phyloP scores from a whole-genome alignment of 2,113 vertebrate species.

The Microtus pennsylvanicus region DNA sequence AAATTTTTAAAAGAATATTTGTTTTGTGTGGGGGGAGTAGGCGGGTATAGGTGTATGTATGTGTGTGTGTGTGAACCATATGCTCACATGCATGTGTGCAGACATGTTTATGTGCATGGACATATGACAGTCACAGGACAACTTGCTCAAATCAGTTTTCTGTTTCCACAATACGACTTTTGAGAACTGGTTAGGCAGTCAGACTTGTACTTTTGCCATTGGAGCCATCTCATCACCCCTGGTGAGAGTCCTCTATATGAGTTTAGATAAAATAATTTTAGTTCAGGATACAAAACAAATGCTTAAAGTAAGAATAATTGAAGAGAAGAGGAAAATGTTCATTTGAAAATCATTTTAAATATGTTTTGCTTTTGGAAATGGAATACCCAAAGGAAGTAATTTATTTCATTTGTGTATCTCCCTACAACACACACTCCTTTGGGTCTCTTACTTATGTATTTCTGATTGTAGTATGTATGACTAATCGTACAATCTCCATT shows the following conservation, averaged over 20 bases:
- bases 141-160: background rate
- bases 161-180: background rate
- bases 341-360: background rate
- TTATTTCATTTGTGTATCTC: background rate
- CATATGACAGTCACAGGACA: background rate
- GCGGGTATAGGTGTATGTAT: background rate
- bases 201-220: background rate
- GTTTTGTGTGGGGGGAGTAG: background rate
- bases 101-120: background rate
- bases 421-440: background rate
- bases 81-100: background rate
- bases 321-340: background rate
- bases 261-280: background rate
- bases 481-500: background rate
- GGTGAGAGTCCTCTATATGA: background rate
- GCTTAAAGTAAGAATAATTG: conserved; percentile 18
- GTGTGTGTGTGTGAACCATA: background rate
- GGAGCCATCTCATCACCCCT: background rate
- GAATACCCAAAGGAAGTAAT: background rate
- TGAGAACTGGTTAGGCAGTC: background rate
- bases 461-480: background rate
- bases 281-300: background rate
- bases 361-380: conserved; percentile 8
- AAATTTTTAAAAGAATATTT: background rate
- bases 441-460: background rate